phyloP scores from a whole-genome alignment of 2,797 vertebrate genomes.

The Gila robusta region DNA sequence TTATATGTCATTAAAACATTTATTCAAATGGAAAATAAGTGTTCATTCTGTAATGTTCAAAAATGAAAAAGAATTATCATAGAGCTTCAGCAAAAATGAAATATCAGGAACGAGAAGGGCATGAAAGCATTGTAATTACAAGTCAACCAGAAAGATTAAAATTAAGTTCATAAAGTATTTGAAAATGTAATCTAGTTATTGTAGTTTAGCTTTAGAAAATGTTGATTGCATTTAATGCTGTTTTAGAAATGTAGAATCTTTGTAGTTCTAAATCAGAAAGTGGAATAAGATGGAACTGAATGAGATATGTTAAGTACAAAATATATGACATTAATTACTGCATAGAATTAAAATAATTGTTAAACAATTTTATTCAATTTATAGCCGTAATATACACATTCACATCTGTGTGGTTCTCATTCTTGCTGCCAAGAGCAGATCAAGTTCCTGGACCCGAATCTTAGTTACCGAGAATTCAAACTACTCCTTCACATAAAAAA shows the following conservation, averaged over 20 bases:
- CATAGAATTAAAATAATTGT: not conserved
- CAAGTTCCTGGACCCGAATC: not conserved
- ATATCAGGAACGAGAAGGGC: not conserved
- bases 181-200: not conserved
- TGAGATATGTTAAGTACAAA: not conserved
- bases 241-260: not conserved
- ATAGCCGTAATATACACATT: not conserved
- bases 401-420: not conserved
- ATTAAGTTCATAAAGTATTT: not conserved
- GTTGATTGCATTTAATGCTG: not conserved
- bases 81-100: not conserved
- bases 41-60: not conserved
- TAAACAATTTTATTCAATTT: not conserved
- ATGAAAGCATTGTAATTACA: too few relatives aligned
- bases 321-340: not conserved
- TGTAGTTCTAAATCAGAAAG: not conserved
- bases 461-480: not conserved
- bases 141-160: too few relatives aligned
- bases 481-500: not conserved
- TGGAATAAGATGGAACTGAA: not conserved
- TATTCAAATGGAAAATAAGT: not conserved
- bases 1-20: not conserved
- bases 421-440: constrained; percentile 25
- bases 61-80: not conserved
- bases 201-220: not conserved